Evolutionary conservation across 2,888 invertebrate genomes (phyloP), one percentile per base, ranked within the genome.

Genomic region (Lepidochrysops patricia): DNA sequence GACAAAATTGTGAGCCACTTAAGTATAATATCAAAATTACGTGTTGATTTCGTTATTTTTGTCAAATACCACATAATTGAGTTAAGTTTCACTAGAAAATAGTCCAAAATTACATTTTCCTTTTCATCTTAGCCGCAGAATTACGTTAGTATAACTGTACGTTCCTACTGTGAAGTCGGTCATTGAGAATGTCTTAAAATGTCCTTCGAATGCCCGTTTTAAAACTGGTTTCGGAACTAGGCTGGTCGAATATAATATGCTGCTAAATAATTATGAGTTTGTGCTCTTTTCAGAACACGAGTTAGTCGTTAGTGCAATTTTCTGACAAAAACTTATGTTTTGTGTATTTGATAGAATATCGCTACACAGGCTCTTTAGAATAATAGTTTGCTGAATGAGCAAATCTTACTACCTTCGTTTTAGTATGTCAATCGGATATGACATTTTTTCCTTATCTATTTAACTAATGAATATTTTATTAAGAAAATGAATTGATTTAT

Each of bases 121-220:
- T 52, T 52, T 52, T 52, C 52, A 27, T 52, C 29, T 2, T 6
- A 54, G 9, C 54, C 54, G 29, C 29, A 54, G 19, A 29, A 19
- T 50, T 50, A 50, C 26, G 50, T 50, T 26, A 50, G 19, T 25
- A 37, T 54, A 43, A 56, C 61, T 54, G 61, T 49, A 61, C 29
- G 61, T 49, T 58, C 29, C 29, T 29, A 29, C 43, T 58, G 48
- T 48, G 25, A 58, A 61, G 58, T 61, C 56, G 58, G 58, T 58
- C 54, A 58, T 49, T 34, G 34, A 56, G 54, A 58, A 32, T 61
- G 58, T 61, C 61, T 63, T 54, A 56, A 63, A 62, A 56, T 65
- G 57, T 64, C 63, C 64, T 64, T 60, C 60, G 60, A 63, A 61
- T 2, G 49, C 50, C 63, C 48, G 61, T 60, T 57, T 58, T 19